These are phyloP conservation scores for Tragopan temminckii DNA, from an alignment of 2,797 vertebrate species.

Conservation along the genomic window DNA sequence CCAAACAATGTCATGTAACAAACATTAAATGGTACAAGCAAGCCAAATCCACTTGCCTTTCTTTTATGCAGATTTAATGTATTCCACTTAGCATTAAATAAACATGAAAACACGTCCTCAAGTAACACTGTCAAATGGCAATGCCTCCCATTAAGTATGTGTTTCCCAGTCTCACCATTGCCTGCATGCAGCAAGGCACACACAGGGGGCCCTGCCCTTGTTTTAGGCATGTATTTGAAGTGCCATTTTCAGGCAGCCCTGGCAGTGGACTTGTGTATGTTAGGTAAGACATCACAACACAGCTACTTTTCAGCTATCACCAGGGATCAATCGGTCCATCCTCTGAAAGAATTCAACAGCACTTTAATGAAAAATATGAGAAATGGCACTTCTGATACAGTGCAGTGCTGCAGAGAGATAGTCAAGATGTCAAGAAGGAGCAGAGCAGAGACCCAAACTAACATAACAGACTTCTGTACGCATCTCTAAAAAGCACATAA, in stretches of 20 bases:
- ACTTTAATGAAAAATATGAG: too few relatives aligned
- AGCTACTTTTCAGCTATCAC: too few relatives aligned
- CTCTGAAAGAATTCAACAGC: too few relatives aligned
- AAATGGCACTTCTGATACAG: neutral
- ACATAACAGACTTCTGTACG: fast-evolving
- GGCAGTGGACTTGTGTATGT: too few relatives aligned
- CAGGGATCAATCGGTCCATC: too few relatives aligned
- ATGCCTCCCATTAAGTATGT: fast-evolving
- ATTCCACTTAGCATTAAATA: neutral
- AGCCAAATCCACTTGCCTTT: neutral
- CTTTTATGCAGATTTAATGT: neutral
- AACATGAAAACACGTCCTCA: neutral
- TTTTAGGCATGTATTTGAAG: neutral
- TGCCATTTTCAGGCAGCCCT: neutral
- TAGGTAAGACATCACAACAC: neutral
- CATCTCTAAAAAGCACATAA: neutral
- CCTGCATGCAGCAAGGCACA: fast-evolving
- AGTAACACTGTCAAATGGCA: neutral
- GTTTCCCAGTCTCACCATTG: fast-evolving
- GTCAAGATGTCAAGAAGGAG: neutral
- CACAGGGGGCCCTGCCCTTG: neutral
- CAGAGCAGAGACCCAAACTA: neutral
- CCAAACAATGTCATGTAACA: neutral
- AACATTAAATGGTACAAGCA: neutral
- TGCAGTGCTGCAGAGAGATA: neutral